A percentile compares a stretch with the other conserved stretches of the same genome.
These are phyloP conservation scores for Harmothoe impar DNA, from an alignment of 2,888 invertebrate species.

Conservation along the genomic window DNA sequence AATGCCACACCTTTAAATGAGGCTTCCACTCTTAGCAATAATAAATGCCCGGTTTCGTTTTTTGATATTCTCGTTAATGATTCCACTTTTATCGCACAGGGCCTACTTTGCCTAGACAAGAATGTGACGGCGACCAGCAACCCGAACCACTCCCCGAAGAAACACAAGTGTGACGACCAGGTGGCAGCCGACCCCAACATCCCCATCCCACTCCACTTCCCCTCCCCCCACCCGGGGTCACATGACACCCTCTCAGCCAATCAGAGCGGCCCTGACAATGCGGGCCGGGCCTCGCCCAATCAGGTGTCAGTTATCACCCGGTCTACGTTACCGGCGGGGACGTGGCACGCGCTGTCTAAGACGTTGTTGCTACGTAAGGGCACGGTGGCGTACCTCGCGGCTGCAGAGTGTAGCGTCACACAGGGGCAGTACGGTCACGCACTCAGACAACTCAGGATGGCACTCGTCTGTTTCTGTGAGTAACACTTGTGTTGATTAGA, in stretches of 20 bases:
- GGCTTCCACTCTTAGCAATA: no score
- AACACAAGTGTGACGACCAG: constrained; percentile 85
- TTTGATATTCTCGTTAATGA: no score
- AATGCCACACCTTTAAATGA: no score
- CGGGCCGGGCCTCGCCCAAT: constrained; percentile 18
- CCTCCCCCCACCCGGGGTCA: neutral
- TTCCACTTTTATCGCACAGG: constrained; percentile 81
- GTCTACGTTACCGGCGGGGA: constrained; percentile 34
- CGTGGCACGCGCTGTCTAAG: constrained; percentile 83
- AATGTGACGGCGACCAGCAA: constrained; percentile 68
- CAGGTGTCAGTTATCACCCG: constrained; percentile 65
- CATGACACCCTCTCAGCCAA: constrained; percentile 67
- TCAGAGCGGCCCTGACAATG: constrained; percentile 75
- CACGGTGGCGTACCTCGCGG: constrained; percentile 90
- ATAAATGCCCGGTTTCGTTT: no score
- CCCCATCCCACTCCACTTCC: constrained; percentile 91
- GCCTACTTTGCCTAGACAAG: constrained; percentile 86
- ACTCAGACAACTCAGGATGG: constrained; percentile 80
- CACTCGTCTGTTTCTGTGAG: constrained; percentile 80
- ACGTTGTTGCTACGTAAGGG: constrained; percentile 92
- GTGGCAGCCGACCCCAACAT: constrained; percentile 90
- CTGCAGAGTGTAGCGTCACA: constrained; percentile 90
- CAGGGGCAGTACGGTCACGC: constrained; percentile 85
- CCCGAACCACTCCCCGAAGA: constrained; percentile 1
- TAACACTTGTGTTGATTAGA: no score